Evolutionary conservation across 2,888 invertebrate species (phyloP), one percentile per base, ranked within the genome.

Genomic region (Homarus gammarus): DNA sequence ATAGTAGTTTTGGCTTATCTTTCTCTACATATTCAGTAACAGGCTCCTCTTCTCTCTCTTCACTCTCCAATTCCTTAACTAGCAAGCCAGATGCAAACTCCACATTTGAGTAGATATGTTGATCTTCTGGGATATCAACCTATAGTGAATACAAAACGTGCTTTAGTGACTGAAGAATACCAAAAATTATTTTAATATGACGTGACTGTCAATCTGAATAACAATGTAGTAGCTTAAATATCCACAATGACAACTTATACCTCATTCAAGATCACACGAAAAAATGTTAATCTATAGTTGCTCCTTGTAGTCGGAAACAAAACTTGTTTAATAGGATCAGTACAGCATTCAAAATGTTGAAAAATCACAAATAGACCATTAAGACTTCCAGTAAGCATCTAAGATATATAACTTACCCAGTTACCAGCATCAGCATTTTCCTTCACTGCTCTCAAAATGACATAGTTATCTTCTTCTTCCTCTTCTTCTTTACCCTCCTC

Each of bases 391-490:
- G n/a, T n/a, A n/a, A n/a, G n/a, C 27, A 27, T 49, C 0, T 8
- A 8, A 49, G 31, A 38, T 12, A 0, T 40, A 75, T 40, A 8
- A 84, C 70, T 82, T 73, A 87, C 87, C 87, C 87, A 87, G 49
- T 83, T 82, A n/a, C 40, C 75, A 36, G 70, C 61, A 27, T 84
- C 84, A 6, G 79, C 49, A 15, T 82, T 78, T 27, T 89, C 88
- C n/a, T 84, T 89, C 27, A 87, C 75, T 6, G 90, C 84, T 49
- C 89, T 70, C 27, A 91, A 70, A 22, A 91, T 86, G 12, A 90
- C 91, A 75, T 91, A 91, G 44, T 91, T 91, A 36, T 91, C 91
- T 12, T 91, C 91, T 49, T 91, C 91, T 31, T 89, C 87, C n/a
- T 78, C 91, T 8, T 84, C 78, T 22, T 72, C 77, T 27, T 88